Conservation (phyloP, 2,113 vertebrate species). For the Pelobates fuscus region DNA sequence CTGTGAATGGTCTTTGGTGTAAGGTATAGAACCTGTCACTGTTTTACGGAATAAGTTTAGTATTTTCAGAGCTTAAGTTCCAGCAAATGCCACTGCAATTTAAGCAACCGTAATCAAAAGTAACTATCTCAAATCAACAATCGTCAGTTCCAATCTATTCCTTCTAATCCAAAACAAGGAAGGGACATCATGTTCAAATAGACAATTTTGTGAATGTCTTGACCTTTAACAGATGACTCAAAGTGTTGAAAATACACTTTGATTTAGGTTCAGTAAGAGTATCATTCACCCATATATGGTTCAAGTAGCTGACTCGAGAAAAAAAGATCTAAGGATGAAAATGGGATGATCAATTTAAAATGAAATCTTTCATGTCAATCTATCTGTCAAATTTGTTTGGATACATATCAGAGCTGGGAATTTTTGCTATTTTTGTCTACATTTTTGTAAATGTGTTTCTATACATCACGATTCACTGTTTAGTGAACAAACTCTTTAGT, state of each 20-base stretch:
- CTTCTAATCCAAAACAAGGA: slow-evolving; percentile 63
- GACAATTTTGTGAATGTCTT: slow-evolving; percentile 53
- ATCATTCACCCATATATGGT: neutral
- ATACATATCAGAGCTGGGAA: too few species aligned
- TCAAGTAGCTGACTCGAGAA: neutral
- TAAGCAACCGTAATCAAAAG: slow-evolving; percentile 61
- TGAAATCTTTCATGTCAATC: too few species aligned
- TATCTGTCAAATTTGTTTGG: too few species aligned
- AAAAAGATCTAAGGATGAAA: too few species aligned
- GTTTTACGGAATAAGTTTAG: slow-evolving; percentile 40
- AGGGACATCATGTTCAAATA: slow-evolving; percentile 62
- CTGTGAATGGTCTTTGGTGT: neutral
- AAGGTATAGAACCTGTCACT: slow-evolving; percentile 41
- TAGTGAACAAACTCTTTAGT: too few species aligned
- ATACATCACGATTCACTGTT: too few species aligned
- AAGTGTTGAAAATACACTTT: slow-evolving; percentile 32
- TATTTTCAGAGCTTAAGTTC: slow-evolving; percentile 52
- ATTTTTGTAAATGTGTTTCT: too few species aligned
- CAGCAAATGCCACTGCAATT: slow-evolving; percentile 58
- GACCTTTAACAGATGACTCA: slow-evolving; percentile 60
- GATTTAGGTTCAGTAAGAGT: neutral
- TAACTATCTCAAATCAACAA: slow-evolving; percentile 53
- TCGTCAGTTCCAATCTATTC: slow-evolving; percentile 52
- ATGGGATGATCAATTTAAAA: too few species aligned
- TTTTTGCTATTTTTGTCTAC: too few species aligned